Base-by-base conservation (phyloP, 2,888 invertebrate genomes). In the Melanostoma mellinum region DNA sequence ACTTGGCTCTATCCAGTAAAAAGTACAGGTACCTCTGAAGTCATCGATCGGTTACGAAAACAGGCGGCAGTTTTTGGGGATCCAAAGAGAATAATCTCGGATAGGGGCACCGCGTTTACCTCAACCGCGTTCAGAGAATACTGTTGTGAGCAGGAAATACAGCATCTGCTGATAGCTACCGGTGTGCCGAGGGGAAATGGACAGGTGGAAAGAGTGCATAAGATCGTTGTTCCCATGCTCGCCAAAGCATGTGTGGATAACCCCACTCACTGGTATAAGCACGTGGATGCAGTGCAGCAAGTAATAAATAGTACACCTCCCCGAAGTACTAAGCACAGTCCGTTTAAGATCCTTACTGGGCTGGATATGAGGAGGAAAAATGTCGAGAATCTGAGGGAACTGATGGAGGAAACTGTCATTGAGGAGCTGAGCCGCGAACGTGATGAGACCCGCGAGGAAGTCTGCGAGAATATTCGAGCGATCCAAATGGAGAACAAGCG, bases 1-100 rank as follows among this genome's bases (percentile, higher is more conserved):
- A 85, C 85, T 0, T 90, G 90, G 89, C 35, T 90, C 0, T 89
- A 87, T 58, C 89, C 90, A 0, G 87, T 86, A 0, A 89, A 88
- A 58, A 85, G 82, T 4, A 87, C 87, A 3, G 82, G 86, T 0
- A 68, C 86, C 1, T 85, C 86, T 30, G 89, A 90, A 44, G 88
- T 87, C 0, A 3, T 90, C 6, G 65, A 87, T 0, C 88, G 87
- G 68, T 55, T 90, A 3, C 20, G 58, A 20, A 68, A 44, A 38
- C 78, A 78, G 10, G 33, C 76, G 3, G 48, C 68, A 2, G 85
- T 58, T 6, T 90, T 90, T 86, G 90, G 90, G n/a, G 88, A 88
- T 72, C 89, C 89, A 6, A 46, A n/a, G 9, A 85, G 88, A 55
- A 87, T 90, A 2, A 87, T 90, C 2, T 87, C 88, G 0, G 89